Conservation (phyloP, 2,797 vertebrate genomes). For the Poecilia picta region DNA sequence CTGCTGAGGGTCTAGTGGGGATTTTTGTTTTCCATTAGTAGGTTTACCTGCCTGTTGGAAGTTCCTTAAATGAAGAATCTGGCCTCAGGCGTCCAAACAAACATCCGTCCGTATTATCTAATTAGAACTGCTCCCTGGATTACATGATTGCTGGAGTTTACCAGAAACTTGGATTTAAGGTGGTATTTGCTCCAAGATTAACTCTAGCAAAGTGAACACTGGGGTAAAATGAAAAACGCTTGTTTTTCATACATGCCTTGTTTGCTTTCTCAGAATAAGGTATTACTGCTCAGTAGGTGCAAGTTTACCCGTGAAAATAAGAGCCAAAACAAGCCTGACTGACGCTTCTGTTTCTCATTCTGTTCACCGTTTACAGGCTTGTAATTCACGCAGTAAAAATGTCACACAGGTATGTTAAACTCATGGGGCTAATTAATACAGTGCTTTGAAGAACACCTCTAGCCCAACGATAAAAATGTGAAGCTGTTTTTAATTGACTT, state of each 20-base stretch:
- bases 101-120: slow-evolving; percentile 7
- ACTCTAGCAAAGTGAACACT: slow-evolving; percentile 27
- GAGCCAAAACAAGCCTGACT: slow-evolving; percentile 21
- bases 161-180: neutral
- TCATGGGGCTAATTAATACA: slow-evolving; percentile 63
- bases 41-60: neutral
- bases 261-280: slow-evolving; percentile 11
- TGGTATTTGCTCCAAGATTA: slow-evolving; percentile 6
- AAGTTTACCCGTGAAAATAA: slow-evolving; percentile 23
- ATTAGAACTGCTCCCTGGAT: slow-evolving; percentile 13
- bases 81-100: slow-evolving; percentile 5
- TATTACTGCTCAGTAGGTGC: slow-evolving; percentile 24
- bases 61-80: slow-evolving; percentile 9
- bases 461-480: slow-evolving; percentile 17
- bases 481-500: slow-evolving; percentile 70
- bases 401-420: slow-evolving; percentile 58
- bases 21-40: slow-evolving; percentile 6
- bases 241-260: neutral
- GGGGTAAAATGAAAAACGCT: slow-evolving; percentile 26
- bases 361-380: slow-evolving; percentile 60
- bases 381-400: slow-evolving; percentile 70
- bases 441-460: slow-evolving; percentile 65
- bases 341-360: slow-evolving; percentile 55
- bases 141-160: slow-evolving; percentile 21
- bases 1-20: slow-evolving; percentile 2